Conservation (phyloP, 2,797 vertebrate species). For the Poecilia gillii region DNA sequence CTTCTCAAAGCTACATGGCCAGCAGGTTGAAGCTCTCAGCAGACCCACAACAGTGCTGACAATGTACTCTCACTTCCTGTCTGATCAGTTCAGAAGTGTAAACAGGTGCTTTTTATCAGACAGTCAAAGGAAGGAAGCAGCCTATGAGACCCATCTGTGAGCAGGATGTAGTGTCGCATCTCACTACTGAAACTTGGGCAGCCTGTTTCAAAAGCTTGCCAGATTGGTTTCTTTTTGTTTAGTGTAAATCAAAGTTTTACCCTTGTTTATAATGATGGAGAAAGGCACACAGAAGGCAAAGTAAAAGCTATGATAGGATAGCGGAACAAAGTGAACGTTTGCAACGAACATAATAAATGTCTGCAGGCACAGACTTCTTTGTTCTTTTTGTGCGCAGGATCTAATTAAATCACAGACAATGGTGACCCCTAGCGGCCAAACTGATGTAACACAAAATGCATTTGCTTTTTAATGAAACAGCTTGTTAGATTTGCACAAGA, state of each 20-base stretch:
- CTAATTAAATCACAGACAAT: slow-evolving; percentile 20
- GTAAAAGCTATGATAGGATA: not conserved
- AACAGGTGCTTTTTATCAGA: slow-evolving; percentile 68
- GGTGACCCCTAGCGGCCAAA: slow-evolving; percentile 56
- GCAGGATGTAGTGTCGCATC: slow-evolving; percentile 34
- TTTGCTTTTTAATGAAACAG: not conserved
- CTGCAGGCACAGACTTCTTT: not conserved
- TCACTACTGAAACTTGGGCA: slow-evolving; percentile 20
- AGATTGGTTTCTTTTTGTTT: not conserved
- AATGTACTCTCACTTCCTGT: slow-evolving; percentile 49
- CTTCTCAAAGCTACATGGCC: slow-evolving; percentile 46
- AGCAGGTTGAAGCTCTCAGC: slow-evolving; percentile 22
- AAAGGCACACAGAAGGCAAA: not conserved
- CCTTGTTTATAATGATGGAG: not conserved
- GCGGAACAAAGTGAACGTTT: not conserved
- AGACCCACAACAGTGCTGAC: slow-evolving; percentile 51
- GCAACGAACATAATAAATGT: not conserved
- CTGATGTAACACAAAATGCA: not conserved
- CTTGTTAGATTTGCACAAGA: too few relatives aligned
- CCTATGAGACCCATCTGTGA: slow-evolving; percentile 15
- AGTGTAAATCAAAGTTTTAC: not conserved
- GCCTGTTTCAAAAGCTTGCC: slow-evolving; percentile 4
- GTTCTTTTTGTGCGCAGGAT: not conserved
- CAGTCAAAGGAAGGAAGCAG: slow-evolving; percentile 43
- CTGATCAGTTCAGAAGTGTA: slow-evolving; percentile 54